A percentile compares a stretch with the other conserved stretches of the same genome.
These are phyloP conservation scores for Hartigia nigra DNA, from an alignment of 2,888 invertebrate genomes.

Conservation along the genomic window DNA sequence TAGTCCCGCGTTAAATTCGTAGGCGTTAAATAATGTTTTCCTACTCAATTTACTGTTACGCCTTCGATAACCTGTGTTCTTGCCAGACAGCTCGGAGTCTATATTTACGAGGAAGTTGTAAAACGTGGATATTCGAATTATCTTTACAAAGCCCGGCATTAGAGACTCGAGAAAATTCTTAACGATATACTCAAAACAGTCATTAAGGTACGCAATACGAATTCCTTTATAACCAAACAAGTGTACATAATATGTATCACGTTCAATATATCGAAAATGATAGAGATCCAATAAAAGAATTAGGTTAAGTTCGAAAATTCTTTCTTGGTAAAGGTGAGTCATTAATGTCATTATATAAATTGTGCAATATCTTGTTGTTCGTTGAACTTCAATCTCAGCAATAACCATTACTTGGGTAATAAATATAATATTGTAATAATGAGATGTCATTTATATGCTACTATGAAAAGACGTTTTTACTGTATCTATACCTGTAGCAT, in stretches of 20 bases:
- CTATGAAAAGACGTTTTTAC: not conserved
- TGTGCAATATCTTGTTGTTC: not conserved
- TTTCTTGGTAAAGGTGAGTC: not conserved
- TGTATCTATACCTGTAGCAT: not conserved
- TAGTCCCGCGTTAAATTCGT: conserved; percentile 32
- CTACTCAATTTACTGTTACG: conserved; percentile 53
- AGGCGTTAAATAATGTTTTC: conserved; percentile 52
- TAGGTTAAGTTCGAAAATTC: not conserved
- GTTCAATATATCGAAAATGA: not conserved
- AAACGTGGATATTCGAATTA: not conserved
- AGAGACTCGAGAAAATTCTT: not conserved
- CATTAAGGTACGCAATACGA: not conserved
- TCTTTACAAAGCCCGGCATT: not conserved
- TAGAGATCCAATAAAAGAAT: not conserved
- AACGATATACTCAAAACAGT: not conserved
- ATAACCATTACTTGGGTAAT: not conserved
- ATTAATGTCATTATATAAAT: not conserved
- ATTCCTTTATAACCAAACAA: not conserved
- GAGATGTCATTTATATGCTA: not conserved
- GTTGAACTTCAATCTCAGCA: not conserved
- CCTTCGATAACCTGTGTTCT: conserved; percentile 34
- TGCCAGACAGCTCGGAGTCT: conserved; percentile 31
- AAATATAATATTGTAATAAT: not conserved
- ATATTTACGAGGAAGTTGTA: conserved; percentile 44
- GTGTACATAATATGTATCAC: not conserved